Base-by-base conservation (phyloP, 1,140 invertebrate species). In the Pseudomyrmex cubaensis region DNA sequence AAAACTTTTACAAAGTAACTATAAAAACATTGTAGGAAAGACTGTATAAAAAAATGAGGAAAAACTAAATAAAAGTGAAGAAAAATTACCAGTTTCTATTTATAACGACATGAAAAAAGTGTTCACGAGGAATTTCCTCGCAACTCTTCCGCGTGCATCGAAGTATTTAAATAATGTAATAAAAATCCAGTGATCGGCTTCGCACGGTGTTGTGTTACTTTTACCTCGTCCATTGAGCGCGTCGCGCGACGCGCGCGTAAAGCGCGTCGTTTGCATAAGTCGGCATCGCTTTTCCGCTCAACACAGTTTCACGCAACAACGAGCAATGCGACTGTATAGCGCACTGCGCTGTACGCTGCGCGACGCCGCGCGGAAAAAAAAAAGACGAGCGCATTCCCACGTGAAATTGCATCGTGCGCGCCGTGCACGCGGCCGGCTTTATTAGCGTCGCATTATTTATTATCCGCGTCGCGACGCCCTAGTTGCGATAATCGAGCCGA, bases 361-460 rank as follows among this genome's bases (percentile, higher is more conserved):
- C 67, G 50, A 70, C 67, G 67, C 15, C 10, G 76, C 76, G 76
- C 76, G 64, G 76, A 69, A 78, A 78, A 78, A 78, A 78, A 63
- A 17, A 80, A 70, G 78, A 82, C 57, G 59, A 75, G 59, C 48
- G 76, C 76, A 80, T 80, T 80, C 64, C 76, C 76, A 80, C 76
- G 76, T 80, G 76, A 80, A 80, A 80, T 80, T 80, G 76, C 76
- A 80, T 70, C 76, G 76, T 80, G 44, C 66, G 76, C 66, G 66
- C 50, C 76, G 76, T 61, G 64, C 56, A 69, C 75, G 75, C 75
- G 76, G 76, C 76, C 22, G 66, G 76, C 35, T 80, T 80, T 80
- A 80, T 80, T 80, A 80, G 76, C 76, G 66, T 80, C 76, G 76
- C 76, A 80, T 80, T 80, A 80, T 80, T 80, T 80, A 80, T 70